phyloP scores from a whole-genome alignment of 2,797 vertebrate species.

The Echeneis naucrates region DNA sequence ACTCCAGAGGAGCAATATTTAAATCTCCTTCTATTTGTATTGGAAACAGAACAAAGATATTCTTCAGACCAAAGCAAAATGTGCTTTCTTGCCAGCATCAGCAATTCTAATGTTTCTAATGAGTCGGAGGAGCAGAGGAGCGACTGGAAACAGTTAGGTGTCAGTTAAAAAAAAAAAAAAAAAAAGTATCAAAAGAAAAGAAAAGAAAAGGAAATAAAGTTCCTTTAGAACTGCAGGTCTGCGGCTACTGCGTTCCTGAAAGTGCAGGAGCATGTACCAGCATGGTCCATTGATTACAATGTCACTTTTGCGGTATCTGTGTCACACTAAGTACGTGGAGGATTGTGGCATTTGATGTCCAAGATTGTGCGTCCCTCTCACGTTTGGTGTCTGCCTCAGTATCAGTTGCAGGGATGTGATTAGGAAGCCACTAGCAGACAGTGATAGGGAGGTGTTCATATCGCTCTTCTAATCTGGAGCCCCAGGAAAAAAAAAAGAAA shows the following conservation, averaged over 20 bases:
- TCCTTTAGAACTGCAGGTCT: constrained; percentile 53
- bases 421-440: constrained; percentile 60
- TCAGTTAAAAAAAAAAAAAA: constrained; percentile 67
- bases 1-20: constrained; percentile 81
- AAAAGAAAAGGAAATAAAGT: constrained; percentile 46
- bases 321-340: constrained; percentile 34
- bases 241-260: constrained; percentile 16
- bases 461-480: constrained; percentile 68
- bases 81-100: constrained; percentile 83
- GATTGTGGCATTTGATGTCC: constrained; percentile 66
- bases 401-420: constrained; percentile 71
- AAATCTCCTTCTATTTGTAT: constrained; percentile 85
- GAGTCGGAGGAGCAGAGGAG: constrained; percentile 75
- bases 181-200: constrained; percentile 36
- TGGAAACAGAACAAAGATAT: constrained; percentile 87
- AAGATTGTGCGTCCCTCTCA: constrained; percentile 60
- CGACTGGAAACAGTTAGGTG: constrained; percentile 67
- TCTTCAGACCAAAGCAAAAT: constrained; percentile 84
- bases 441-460: constrained; percentile 68
- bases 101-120: constrained; percentile 85
- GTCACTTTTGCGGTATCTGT: constrained; percentile 65
- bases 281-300: constrained; percentile 63
- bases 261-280: constrained; percentile 27
- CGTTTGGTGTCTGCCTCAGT: constrained; percentile 57
- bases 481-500: constrained; percentile 44